Evolutionary conservation across 2,113 vertebrate genomes (phyloP), one percentile per base, ranked within the genome.

Genomic region (Dicerorhinus sumatrensis): DNA sequence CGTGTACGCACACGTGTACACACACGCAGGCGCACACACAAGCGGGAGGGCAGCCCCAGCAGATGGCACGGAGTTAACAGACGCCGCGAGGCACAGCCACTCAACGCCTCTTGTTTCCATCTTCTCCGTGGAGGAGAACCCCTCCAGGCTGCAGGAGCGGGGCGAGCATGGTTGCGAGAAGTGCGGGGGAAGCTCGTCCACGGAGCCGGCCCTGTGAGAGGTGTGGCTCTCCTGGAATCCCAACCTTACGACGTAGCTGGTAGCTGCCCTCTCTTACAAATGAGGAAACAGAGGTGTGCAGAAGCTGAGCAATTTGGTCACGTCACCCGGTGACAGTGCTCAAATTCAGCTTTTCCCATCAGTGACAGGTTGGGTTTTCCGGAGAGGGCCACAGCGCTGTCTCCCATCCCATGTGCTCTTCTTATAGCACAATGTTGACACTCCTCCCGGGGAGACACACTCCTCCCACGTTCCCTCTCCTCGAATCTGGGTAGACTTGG

Each of bases 371-470:
- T 14, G 48, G 48, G 10, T 33, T 73, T 65, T 80, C 75, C 58
- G 75, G 48, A 25, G 10, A 31, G 33, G 21, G 9, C 20, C 48
- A 11, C 36, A 6, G 20, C 39, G n/a, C 1, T 11, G 0, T 5
- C 60, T 51, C 5, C 11, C 39, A 23, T 20, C 29, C 65, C n/a
- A 7, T 60, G 12, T 0, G 0, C 31, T 51, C 17, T 16, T 39
- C 63, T 27, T 11, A 8, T 2, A 23, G 39, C 5, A 3, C 3
- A 1, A 4, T 0, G 1, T 29, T 0, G 27, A 25, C 1, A 5
- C 16, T 46, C 2, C 54, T 33, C 16, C 9, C 5, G 0, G 0
- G 39, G 23, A 67, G 67, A 76, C 20, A 23, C 4, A 9, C 75
- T 60, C 21, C 21, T 16, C 46, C 83, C 6, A 1, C 0, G 20